These are phyloP conservation scores for Zelostemma sp. DNA, from an alignment of 1,140 invertebrate species.

Conservation along the genomic window DNA sequence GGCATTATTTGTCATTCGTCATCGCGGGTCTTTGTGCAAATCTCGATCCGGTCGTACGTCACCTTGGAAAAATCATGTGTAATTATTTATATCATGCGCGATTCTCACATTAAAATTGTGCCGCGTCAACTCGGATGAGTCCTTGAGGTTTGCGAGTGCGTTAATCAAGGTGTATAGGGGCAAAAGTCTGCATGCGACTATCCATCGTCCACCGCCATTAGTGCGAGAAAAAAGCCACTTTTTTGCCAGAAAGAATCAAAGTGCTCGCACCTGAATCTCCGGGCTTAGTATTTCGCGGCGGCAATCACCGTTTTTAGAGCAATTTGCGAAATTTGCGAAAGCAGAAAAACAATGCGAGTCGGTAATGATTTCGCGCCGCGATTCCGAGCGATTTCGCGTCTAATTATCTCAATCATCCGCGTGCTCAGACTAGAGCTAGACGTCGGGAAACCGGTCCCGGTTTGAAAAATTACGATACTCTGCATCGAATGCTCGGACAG, in stretches of 20 bases:
- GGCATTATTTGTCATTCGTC: slow-evolving; percentile 9
- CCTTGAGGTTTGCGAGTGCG: slow-evolving; percentile 25
- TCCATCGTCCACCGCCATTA: neutral
- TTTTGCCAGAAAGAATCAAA: neutral
- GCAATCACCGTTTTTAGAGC: too few relatives aligned
- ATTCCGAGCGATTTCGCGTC: too few relatives aligned
- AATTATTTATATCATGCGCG: slow-evolving; percentile 16
- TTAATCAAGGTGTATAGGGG: slow-evolving; percentile 43
- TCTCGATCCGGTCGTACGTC: slow-evolving; percentile 15
- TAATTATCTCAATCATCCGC: too few relatives aligned
- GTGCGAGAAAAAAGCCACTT: neutral
- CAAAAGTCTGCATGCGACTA: slow-evolving; percentile 1
- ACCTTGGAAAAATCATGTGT: slow-evolving; percentile 14
- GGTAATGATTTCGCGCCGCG: too few relatives aligned
- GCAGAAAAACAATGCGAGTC: too few relatives aligned
- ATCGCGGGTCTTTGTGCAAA: slow-evolving; percentile 13
- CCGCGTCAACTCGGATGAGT: slow-evolving; percentile 25
- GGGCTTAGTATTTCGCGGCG: too few relatives aligned
- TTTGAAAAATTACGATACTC: slow-evolving; percentile 37
- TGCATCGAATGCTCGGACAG: slow-evolving; percentile 23
- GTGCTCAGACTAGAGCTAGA: slow-evolving; percentile 53
- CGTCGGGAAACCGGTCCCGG: slow-evolving; percentile 47
- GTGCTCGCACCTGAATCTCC: neutral
- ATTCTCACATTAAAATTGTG: slow-evolving; percentile 21
- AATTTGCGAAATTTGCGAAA: too few relatives aligned